Base-by-base conservation (phyloP, 2,888 invertebrate species). In the Hydrotaea diabolus region DNA sequence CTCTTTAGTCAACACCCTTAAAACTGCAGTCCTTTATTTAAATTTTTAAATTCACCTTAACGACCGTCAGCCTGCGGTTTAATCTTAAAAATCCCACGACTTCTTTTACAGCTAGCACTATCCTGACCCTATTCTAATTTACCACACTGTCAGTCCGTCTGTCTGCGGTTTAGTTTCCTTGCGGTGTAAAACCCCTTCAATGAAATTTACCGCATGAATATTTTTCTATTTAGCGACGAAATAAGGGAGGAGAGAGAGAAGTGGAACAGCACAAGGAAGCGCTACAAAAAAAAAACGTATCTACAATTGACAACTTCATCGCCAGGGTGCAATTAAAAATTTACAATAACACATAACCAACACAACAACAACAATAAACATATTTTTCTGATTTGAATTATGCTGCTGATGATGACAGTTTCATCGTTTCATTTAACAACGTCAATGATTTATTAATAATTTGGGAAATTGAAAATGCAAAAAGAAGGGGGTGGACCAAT, bases 261-360 rank as follows among this genome's bases (percentile, higher is more conserved):
- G 21, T 31, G 31, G n/a, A n/a, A n/a, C 36, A 39, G 11, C 39
- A 39, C 36, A 8, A 36, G 36, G 39, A 13, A 9, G 39, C 8
- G 36, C n/a, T n/a, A n/a, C n/a, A n/a, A n/a, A 36, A n/a, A 15
- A 26, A 21, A 31, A 62, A n/a, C n/a, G 36, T 36, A 64, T 81
- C 72, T 78, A 84, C 77, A 80, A 84, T 81, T 84, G 84, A 84
- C 78, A 84, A 84, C 80, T 84, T 81, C 75, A 84, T 75, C 84
- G 78, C 80, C 84, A 72, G 84, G 83, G 83, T 80, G 84, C 80
- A 84, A 84, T 84, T 78, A 84, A 74, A 84, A 83, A 80, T 62
- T 31, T 21, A 62, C 62, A 62, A 62, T 62, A 31, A 49, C 49
- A 15, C 8, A 49, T 13, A 72, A 19, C 9, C 9, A 39, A 36